Base-by-base conservation (phyloP, 2,888 invertebrate species). In the Tetramorium bicarinatum region DNA sequence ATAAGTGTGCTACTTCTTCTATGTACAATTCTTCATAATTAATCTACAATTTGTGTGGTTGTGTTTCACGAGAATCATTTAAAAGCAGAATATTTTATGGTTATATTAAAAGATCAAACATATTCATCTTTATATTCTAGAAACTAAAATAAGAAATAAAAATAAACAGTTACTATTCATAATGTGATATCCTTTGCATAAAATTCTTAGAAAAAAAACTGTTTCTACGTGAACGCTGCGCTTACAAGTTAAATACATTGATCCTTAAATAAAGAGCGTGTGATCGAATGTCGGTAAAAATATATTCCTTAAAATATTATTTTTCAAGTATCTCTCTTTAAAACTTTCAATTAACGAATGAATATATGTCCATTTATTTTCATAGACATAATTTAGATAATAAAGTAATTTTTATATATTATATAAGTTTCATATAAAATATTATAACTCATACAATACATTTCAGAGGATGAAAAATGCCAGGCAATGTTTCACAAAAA, bases 221-320 rank as follows among this genome's bases (percentile, higher is more conserved):
- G 3, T 52, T 34, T 52, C 4, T 29, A 8, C 11, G 13, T 44
- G 64, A 11, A n/a, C 4, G 4, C 15, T 13, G 6, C 25, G 4
- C 18, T 47, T 67, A 56, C 25, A 25, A 7, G 0, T 56, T 72
- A 54, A 25, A 18, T 29, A 34, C 3, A 11, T 56, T 72, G 25
- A 72, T 0, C 13, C 18, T 29, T 74, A 8, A 59, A 71, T 52
- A n/a, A 54, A 54, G 38, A 71, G 8, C n/a, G 9, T 66, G 13
- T 67, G 13, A 0, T 7, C 1, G 11, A 69, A n/a, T 44, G 9
- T 2, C 3, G 7, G 11, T n/a, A 69, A 54, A 54, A 54, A 21
- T 71, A 21, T 11, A 54, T 54, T 71, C 2, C n/a, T 34, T 69
- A 29, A 52, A 71, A 21, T 52, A n/a, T 62, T 4, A 64, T 44